A percentile compares a stretch with the other conserved stretches of the same genome.
These are phyloP conservation scores for Thalassaphorura encarpata DNA, from an alignment of 1,140 invertebrate genomes.

Conservation along the genomic window DNA sequence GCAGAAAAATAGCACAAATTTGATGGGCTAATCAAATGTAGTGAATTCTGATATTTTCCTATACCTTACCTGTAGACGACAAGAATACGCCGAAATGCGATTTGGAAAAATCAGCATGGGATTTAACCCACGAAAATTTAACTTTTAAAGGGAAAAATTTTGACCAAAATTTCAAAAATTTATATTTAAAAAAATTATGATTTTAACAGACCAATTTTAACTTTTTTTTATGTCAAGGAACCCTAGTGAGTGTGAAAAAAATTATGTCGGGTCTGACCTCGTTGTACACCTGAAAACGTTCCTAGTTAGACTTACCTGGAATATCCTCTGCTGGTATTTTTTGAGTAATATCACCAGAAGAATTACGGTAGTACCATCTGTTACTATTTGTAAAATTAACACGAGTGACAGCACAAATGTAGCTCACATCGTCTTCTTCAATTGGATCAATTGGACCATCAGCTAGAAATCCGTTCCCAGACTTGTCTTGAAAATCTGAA, in stretches of 20 bases:
- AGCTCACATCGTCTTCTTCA: conserved; percentile 10
- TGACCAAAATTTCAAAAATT: too few species aligned
- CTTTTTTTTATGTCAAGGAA: not conserved
- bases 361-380: not conserved
- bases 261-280: not conserved
- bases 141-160: too few species aligned
- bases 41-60: too few species aligned
- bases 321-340: not conserved
- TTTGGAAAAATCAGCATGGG: too few species aligned
- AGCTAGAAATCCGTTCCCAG: conserved; percentile 3
- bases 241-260: not conserved
- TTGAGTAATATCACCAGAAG: not conserved
- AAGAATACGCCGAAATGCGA: too few species aligned
- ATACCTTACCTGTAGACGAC: too few species aligned
- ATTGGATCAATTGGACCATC: not conserved
- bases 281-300: not conserved
- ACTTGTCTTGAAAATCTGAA: conserved; percentile 20
- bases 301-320: not conserved
- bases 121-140: too few species aligned
- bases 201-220: too few species aligned
- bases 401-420: conserved; percentile 16
- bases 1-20: too few species aligned
- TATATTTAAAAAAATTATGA: too few species aligned
- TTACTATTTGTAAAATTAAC: not conserved
- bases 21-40: too few species aligned